Base-by-base conservation (phyloP, 1,140 invertebrate genomes). In the Maniola jurtina region DNA sequence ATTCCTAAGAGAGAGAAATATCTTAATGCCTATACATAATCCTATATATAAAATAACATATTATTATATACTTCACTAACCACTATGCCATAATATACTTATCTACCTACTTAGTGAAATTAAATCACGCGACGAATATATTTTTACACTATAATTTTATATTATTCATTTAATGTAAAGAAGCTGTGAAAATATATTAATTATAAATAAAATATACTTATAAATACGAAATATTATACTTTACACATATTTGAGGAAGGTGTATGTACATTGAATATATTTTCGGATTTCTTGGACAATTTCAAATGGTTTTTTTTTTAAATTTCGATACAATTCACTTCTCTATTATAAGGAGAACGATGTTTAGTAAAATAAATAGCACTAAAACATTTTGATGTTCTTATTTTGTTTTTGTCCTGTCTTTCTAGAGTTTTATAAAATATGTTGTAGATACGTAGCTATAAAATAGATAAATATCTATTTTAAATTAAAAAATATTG, bases 1-100 rank as follows among this genome's bases (percentile, higher is more conserved):
- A 79, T 83, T 83, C 69, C 79, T 78, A 80, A 81, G 84, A 85
- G 84, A 88, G 83, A 86, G 77, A 85, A 70, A 60, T 60, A 68
- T 57, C 45, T 64, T 59, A 38, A 38, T 38, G 7, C 42, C 56
- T 68, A 68, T 58, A 68, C 60, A 59, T 57, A 58, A 52, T 52
- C 14, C 14, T 11, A 69, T 76, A 14, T 68, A 76, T 72, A 70
- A 63, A 61, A 66, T 68, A 71, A 72, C 66, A 66, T 71, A 65
- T 25, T 25, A 25, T 25, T 25, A 25, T 4, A 1, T 25, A 25
- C 25, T 25, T 25, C 25, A 25, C 25, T 25, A 25, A 25, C 62
- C 61, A 68, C 56, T 68, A 61, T 64, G 61, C 64, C 64, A 65
- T 67, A 63, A n/a, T n/a, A n/a, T n/a, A n/a, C n/a, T n/a, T n/a